Conservation (phyloP, 2,888 invertebrate species). For the Griposia aprilina region DNA sequence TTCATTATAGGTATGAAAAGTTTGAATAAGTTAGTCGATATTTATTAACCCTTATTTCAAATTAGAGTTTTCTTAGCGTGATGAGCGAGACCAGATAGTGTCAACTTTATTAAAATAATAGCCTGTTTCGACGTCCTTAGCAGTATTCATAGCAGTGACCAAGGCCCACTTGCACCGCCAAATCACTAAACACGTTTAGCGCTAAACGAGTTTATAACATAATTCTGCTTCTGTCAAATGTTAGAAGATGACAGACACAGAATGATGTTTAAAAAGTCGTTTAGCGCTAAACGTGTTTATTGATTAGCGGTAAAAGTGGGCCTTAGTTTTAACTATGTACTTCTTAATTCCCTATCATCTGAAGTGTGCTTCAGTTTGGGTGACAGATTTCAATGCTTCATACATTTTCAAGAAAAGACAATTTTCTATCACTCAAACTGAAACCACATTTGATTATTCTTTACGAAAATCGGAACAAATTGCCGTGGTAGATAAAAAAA, state of each 20-base stretch:
- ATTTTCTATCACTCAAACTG: not conserved
- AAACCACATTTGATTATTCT: not conserved
- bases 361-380: not conserved
- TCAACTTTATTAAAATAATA: not conserved
- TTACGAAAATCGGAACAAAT: no score
- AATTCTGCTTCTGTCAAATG: no score
- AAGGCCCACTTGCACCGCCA: no score
- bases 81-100: not conserved
- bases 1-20: constrained; percentile 10
- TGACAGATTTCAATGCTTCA: not conserved
- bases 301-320: no score
- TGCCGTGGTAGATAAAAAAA: not conserved
- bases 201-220: no score
- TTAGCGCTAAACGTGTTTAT: no score
- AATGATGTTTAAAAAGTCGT: no score
- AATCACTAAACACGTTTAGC: no score
- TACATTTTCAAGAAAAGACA: no score
- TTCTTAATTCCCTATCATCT: no score
- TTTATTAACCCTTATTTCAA: not conserved
- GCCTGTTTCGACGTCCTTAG: constrained; percentile 4
- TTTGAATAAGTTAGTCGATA: not conserved
- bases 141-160: no score
- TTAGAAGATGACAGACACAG: no score
- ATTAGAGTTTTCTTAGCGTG: constrained; percentile 23
- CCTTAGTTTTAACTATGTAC: not conserved